phyloP scores from a whole-genome alignment of 1,140 invertebrate genomes.

The Copidosoma floridanum region DNA sequence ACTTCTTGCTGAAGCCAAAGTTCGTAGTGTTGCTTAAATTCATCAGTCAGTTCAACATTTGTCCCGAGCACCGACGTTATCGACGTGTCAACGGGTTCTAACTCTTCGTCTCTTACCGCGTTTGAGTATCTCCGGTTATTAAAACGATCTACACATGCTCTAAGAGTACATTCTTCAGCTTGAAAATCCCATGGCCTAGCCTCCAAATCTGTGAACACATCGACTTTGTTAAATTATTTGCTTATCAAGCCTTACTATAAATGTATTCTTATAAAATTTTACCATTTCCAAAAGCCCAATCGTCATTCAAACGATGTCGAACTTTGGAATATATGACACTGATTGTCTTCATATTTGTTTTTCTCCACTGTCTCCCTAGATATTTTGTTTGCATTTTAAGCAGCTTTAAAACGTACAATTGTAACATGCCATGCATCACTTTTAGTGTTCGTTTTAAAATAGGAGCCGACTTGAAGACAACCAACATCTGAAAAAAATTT shows the following conservation, averaged over 20 bases:
- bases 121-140: constrained; percentile 85
- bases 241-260: background rate
- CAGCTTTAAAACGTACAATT: constrained; percentile 96
- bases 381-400: constrained; percentile 99
- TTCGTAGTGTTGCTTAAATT: constrained; percentile 96
- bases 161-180: constrained; percentile 92
- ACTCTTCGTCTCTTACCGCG: constrained; percentile 63
- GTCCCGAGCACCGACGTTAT: constrained; percentile 78
- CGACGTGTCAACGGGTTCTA: constrained; percentile 83
- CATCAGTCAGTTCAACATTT: constrained; percentile 83
- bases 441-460: constrained; percentile 96
- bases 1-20: constrained; percentile 96
- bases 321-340: constrained; percentile 99
- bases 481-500: constrained; percentile 76
- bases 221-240: constrained; percentile 5
- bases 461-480: constrained; percentile 98
- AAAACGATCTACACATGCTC: constrained; percentile 92
- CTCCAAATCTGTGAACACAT: constrained; percentile 86
- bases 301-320: constrained; percentile 91
- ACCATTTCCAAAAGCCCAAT: constrained; percentile 99
- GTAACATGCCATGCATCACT: constrained; percentile 95
- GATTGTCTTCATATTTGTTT: constrained; percentile 99
- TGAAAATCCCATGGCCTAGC: constrained; percentile 98
- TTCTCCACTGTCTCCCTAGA: constrained; percentile 97
- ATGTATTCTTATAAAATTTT: constrained; percentile 28